These are phyloP conservation scores for Carcina quercana DNA, from an alignment of 2,888 invertebrate species.

Conservation along the genomic window DNA sequence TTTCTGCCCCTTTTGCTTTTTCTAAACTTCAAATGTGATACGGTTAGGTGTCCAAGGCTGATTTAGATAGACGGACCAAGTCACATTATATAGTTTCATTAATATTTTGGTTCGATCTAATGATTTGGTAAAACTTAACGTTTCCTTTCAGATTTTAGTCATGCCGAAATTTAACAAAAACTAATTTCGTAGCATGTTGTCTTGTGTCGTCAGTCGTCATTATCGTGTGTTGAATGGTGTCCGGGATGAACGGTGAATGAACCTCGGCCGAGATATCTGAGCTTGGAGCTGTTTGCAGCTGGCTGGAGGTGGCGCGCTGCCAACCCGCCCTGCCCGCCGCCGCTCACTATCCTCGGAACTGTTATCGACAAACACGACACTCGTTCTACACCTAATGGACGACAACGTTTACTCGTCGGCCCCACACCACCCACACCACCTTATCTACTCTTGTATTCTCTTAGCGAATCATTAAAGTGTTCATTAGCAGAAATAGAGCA, in stretches of 20 bases:
- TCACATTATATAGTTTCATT: no score
- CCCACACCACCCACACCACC: slow-evolving; percentile 3
- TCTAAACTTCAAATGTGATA: not conserved
- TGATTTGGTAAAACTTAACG: no score
- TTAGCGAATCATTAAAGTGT: no score
- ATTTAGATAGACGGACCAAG: no score
- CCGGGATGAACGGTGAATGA: slow-evolving; percentile 21
- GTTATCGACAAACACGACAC: slow-evolving; percentile 33
- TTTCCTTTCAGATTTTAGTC: no score
- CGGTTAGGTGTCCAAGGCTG: not conserved
- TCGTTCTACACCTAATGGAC: slow-evolving; percentile 29
- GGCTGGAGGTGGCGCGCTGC: slow-evolving; percentile 45
- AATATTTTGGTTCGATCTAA: no score
- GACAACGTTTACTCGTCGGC: slow-evolving; percentile 32
- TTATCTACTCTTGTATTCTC: no score
- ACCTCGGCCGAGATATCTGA: slow-evolving; percentile 18
- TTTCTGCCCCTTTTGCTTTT: no score
- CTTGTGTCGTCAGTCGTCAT: slow-evolving; percentile 1
- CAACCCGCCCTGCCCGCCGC: slow-evolving; percentile 30
- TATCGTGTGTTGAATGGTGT: slow-evolving; percentile 9
- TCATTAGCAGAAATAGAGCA: no score
- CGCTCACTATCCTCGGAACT: slow-evolving; percentile 25
- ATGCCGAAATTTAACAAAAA: no score
- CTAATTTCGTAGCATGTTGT: no score
- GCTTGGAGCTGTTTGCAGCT: slow-evolving; percentile 15